Base-by-base conservation (phyloP, 2,797 vertebrate species). In the Squalus acanthias region DNA sequence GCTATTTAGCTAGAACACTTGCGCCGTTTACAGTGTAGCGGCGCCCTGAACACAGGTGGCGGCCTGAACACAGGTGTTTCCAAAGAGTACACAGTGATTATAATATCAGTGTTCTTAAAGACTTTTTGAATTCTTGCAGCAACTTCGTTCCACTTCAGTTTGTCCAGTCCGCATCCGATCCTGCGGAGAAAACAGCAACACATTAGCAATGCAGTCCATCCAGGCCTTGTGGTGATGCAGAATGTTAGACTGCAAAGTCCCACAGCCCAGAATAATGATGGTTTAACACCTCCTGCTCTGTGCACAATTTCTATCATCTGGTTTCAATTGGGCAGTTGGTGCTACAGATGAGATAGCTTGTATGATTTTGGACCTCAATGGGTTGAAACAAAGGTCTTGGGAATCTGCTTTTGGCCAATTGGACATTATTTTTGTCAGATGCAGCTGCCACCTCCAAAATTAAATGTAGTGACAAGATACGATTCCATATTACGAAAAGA, bases 151-250 rank as follows among this genome's bases (percentile, higher is more conserved):
- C 99, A 99, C 6, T 97, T 96, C 97, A 99, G 98, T 76, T 97
- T 96, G 72, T 99, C 99, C 88, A 99, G 98, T 96, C 99, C 99
- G 97, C 99, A 99, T n/a, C 99, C 99, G 96, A 99, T 99, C 96
- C 99, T 99, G 97, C 96, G 97, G 97, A 91, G 95, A 6, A 95
- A 67, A 96, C 50, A 95, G 22, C 91, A 69, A 13, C 15, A 1
- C 15, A 8, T 63, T n/a, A 92, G 33, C 24, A 89, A 89, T 57
- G 26, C 26, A 60, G 53, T 89, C 85, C 46, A 87, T 87, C 2
- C 85, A 24, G 17, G 39, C 3, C 46, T 10, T 17, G 3, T n/a
- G 12, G 60, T 67, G 89, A 92, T 17, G 46, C 82, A 85, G 39
- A 50, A 76, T 76, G 33, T n/a, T n/a, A 76, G 33, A 76, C 33